Evolutionary conservation across 2,113 vertebrate species (phyloP).

Genomic region (Nothocercus nigrocapillus): DNA sequence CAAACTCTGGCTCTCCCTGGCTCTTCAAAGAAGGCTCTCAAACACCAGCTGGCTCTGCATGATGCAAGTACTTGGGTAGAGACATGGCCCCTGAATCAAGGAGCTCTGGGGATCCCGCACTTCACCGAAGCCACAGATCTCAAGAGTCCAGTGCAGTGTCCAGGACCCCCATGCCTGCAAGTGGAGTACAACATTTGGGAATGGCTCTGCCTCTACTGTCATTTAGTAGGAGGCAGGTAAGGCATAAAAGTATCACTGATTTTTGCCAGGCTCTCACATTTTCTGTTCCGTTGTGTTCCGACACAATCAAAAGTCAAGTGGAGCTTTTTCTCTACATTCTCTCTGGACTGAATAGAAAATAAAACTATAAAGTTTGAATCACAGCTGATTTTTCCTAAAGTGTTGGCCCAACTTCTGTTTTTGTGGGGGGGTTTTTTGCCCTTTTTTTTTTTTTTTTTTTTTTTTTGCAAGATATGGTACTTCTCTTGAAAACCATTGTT

Average conservation of each 20-base stretch:
- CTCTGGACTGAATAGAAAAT: not conserved
- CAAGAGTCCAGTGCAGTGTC: rapidly evolving
- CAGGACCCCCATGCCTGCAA: rapidly evolving
- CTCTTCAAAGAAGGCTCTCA: no score
- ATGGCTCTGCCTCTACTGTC: not conserved
- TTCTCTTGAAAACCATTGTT: not conserved
- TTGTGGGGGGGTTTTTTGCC: no score
- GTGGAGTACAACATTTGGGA: rapidly evolving
- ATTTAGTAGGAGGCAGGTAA: rapidly evolving
- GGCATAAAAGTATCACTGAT: rapidly evolving
- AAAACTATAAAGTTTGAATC: not conserved
- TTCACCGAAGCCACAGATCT: not conserved
- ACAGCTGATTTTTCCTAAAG: not conserved
- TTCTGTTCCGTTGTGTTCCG: not conserved
- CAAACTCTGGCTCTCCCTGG: not conserved
- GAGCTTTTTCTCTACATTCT: not conserved
- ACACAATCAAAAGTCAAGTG: not conserved
- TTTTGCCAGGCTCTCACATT: rapidly evolving
- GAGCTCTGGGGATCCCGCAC: not conserved
- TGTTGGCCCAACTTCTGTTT: not conserved
- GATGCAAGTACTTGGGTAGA: not conserved
- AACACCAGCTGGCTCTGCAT: not conserved
- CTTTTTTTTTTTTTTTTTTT: no score
- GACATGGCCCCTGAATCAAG: rapidly evolving
- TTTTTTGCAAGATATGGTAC: not conserved